Percentiles rank a stretch among this genome's conserved stretches.
phyloP scores from a whole-genome alignment of 2,888 invertebrate genomes.

The Tipula unca region DNA sequence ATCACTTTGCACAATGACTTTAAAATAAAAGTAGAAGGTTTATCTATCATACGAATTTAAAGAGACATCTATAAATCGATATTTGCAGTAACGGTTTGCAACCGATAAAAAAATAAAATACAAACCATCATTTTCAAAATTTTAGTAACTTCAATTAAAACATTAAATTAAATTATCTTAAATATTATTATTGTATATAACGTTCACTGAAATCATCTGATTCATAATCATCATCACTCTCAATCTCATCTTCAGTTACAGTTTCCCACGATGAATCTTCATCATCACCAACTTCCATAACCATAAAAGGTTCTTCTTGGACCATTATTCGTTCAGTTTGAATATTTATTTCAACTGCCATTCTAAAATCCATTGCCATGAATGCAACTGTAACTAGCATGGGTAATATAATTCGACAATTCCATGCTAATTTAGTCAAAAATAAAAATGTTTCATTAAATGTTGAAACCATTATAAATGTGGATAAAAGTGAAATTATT shows the following conservation, averaged over 20 bases:
- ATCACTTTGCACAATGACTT: background rate
- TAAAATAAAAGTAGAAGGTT: background rate
- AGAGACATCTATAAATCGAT: background rate
- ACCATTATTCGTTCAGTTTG: slow-evolving; percentile 43
- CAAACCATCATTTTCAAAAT: background rate
- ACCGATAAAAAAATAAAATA: background rate
- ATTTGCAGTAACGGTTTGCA: background rate
- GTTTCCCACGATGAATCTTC: slow-evolving; percentile 18
- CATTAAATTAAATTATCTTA: background rate
- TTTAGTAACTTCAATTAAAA: background rate
- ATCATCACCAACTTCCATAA: background rate
- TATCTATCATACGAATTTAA: background rate
- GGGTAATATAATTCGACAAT: slow-evolving; percentile 57
- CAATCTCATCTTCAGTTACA: background rate
- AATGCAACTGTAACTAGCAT: slow-evolving; percentile 56
- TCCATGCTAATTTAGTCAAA: slow-evolving; percentile 63
- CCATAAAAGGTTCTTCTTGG: slow-evolving; percentile 20
- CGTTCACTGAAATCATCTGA: background rate
- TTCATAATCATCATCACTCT: background rate
- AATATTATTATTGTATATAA: background rate
- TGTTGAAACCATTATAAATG: slow-evolving; percentile 37
- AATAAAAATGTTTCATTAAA: slow-evolving; percentile 50
- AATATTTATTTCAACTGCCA: slow-evolving; percentile 59
- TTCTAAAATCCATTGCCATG: slow-evolving; percentile 56
- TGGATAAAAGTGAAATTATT: background rate